phyloP scores from a whole-genome alignment of 1,140 invertebrate species.

The Saccostrea glomerata region DNA sequence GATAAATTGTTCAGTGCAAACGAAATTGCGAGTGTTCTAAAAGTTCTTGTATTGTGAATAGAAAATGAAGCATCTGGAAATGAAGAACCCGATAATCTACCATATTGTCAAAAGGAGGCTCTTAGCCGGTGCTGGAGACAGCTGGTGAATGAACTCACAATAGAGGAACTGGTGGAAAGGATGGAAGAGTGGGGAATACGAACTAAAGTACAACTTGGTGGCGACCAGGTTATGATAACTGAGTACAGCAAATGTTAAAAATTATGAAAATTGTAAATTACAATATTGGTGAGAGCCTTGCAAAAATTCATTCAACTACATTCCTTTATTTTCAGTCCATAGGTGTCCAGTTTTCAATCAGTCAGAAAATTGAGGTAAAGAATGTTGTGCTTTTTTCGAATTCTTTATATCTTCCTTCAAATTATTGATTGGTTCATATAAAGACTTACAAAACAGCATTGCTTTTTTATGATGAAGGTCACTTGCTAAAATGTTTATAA shows the following conservation, averaged over 20 bases:
- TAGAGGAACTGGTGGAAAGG: background rate
- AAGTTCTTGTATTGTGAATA: background rate
- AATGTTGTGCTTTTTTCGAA: background rate
- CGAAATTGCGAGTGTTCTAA: background rate
- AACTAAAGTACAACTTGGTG: background rate
- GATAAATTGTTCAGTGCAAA: background rate
- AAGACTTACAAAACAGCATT: background rate
- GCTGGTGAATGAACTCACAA: background rate
- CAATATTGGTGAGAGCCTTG: no score
- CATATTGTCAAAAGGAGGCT: background rate
- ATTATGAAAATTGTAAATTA: no score
- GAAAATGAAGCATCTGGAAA: background rate
- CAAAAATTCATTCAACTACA: no score
- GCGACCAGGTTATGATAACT: background rate
- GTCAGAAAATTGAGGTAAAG: conserved; percentile 14
- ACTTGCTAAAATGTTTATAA: background rate
- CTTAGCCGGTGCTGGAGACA: conserved; percentile 1
- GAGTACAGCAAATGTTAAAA: background rate
- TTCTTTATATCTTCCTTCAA: background rate
- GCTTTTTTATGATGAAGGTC: background rate
- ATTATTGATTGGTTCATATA: background rate
- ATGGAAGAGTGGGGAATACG: background rate
- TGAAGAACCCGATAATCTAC: background rate
- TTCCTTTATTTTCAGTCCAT: background rate
- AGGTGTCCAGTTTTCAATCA: background rate